These are phyloP conservation scores for Trachelus iudaicus DNA, from an alignment of 2,888 invertebrate species.

Conservation along the genomic window DNA sequence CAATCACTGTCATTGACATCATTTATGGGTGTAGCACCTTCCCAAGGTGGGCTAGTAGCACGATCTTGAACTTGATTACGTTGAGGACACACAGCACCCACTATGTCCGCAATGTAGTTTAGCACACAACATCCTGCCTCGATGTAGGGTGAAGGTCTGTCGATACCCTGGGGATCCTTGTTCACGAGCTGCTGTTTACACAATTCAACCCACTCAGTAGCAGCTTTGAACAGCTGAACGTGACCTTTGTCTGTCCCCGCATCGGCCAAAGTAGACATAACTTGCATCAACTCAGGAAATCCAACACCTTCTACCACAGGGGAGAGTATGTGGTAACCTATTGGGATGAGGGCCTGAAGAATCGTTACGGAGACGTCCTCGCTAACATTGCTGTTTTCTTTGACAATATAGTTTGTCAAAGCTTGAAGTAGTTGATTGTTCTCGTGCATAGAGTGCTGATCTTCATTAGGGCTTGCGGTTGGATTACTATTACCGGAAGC, in stretches of 20 bases:
- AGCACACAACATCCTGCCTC: conserved; percentile 87
- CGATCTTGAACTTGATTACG: conserved; percentile 59
- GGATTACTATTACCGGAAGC: conserved; percentile 42
- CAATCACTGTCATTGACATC: conserved; percentile 78
- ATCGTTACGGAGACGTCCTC: conserved; percentile 75
- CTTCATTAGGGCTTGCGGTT: conserved; percentile 55
- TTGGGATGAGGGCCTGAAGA: conserved; percentile 78
- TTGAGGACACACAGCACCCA: conserved; percentile 69
- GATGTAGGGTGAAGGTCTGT: conserved; percentile 68
- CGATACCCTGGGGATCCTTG: conserved; percentile 67
- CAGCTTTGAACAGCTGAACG: conserved; percentile 81
- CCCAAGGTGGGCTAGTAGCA: conserved; percentile 80
- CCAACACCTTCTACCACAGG: conserved; percentile 76
- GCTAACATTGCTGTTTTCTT: conserved; percentile 72
- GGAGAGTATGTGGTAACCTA: conserved; percentile 76
- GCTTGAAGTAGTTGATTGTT: conserved; percentile 78
- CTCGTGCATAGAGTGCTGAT: conserved; percentile 71
- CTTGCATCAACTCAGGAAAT: conserved; percentile 81
- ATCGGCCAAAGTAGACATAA: conserved; percentile 87
- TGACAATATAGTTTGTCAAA: conserved; percentile 79
- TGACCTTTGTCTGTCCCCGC: conserved; percentile 87
- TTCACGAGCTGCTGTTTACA: conserved; percentile 73
- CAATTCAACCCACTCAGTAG: conserved; percentile 82
- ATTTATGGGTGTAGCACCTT: conserved; percentile 69
- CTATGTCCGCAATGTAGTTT: conserved; percentile 85